Evolutionary conservation across 2,113 vertebrate genomes (phyloP).

Genomic region (Ornithorhynchus anatinus): DNA sequence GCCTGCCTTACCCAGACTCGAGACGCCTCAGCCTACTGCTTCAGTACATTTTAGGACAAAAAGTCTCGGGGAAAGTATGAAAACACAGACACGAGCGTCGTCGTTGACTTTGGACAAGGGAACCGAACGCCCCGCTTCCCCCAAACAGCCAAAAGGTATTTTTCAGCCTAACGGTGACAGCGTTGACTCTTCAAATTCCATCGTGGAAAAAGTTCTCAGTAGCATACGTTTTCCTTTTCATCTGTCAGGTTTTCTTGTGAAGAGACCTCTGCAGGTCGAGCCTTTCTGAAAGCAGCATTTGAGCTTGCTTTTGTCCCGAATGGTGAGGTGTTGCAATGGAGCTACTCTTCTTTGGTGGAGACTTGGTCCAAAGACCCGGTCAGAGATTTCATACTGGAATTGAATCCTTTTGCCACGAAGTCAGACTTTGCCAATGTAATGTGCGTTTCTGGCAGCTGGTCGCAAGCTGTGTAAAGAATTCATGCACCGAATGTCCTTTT

Average conservation of each 20-base stretch:
- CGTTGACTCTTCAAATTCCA: background rate
- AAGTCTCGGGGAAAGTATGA: slow-evolving; percentile 19
- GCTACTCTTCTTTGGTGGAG: too few relatives aligned
- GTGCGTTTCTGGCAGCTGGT: background rate
- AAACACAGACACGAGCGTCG: slow-evolving; percentile 11
- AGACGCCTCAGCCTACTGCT: slow-evolving; percentile 12
- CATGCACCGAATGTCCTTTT: background rate
- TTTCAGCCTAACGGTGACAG: background rate
- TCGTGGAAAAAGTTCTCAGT: background rate
- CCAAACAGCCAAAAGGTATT: slow-evolving; percentile 7
- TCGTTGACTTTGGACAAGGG: slow-evolving; percentile 29
- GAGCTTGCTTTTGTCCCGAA: too few relatives aligned
- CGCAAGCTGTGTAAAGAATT: background rate
- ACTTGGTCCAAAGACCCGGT: background rate
- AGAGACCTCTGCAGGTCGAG: slow-evolving; percentile 10
- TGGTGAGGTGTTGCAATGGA: too few relatives aligned
- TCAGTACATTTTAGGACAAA: slow-evolving; percentile 30
- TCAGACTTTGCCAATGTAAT: background rate
- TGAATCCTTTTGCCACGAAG: background rate
- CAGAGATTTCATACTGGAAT: background rate
- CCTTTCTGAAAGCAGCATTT: too few relatives aligned
- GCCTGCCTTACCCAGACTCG: background rate
- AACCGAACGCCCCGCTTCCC: slow-evolving; percentile 10
- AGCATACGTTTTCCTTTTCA: background rate
- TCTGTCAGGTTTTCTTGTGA: slow-evolving; percentile 26